phyloP scores from a whole-genome alignment of 2,113 vertebrate genomes.

The Triplophysa siluroides region DNA sequence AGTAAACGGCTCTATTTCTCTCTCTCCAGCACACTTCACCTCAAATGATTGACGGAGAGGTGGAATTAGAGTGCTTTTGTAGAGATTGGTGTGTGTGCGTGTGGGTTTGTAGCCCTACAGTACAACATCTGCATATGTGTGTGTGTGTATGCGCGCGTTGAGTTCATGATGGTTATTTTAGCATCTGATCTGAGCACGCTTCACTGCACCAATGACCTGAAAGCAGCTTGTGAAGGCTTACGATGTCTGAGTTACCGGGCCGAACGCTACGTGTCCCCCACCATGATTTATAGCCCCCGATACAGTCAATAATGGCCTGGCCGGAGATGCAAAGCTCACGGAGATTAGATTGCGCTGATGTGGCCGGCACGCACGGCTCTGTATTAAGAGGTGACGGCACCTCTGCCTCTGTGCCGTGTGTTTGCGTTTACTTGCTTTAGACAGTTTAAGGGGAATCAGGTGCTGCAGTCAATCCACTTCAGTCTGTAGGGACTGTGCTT shows the following conservation, averaged over 20 bases:
- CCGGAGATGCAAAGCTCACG: constrained; percentile 66
- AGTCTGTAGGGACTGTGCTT: neutral
- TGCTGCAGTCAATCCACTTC: neutral
- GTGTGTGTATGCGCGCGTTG: constrained; percentile 9
- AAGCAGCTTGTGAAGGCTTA: constrained; percentile 60
- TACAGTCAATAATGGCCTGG: constrained; percentile 71
- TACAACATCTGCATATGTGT: constrained; percentile 33
- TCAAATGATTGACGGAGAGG: constrained; percentile 32
- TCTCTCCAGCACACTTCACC: constrained; percentile 13
- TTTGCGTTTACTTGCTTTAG: constrained; percentile 13
- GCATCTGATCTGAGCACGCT: constrained; percentile 44
- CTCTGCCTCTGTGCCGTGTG: neutral
- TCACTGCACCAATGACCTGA: constrained; percentile 60
- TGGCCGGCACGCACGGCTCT: constrained; percentile 55
- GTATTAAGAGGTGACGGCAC: constrained; percentile 59
- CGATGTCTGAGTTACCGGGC: constrained; percentile 59
- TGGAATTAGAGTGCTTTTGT: constrained; percentile 34
- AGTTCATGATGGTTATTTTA: constrained; percentile 53
- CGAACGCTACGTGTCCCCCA: constrained; percentile 49
- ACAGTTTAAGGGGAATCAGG: constrained; percentile 1
- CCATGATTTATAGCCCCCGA: constrained; percentile 71
- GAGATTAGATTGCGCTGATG: constrained; percentile 57
- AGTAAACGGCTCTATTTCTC: constrained; percentile 56
- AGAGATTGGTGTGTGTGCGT: neutral
- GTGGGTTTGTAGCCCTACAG: neutral